Percentiles rank a stretch among this genome's conserved stretches.
phyloP scores from a whole-genome alignment of 2,113 vertebrate species.

The Lepus timidus region DNA sequence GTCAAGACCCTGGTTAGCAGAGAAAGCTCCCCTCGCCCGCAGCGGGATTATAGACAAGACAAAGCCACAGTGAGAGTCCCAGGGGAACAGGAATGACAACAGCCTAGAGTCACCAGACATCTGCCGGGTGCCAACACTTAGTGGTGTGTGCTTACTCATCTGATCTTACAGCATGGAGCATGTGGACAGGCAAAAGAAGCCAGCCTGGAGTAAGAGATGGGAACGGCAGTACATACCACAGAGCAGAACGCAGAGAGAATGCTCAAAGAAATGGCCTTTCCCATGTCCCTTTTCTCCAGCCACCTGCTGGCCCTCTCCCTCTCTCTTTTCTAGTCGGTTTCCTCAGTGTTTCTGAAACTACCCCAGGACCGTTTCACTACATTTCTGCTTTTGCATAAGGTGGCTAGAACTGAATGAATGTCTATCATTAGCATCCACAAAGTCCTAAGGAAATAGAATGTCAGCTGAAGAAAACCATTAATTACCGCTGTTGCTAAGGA shows the following conservation, averaged over 20 bases:
- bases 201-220: neutral
- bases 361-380: neutral
- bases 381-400: neutral
- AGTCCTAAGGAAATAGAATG: neutral
- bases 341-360: neutral
- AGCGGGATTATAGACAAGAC: neutral
- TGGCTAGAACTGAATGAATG: slow-evolving; percentile 9
- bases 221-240: rapidly evolving
- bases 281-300: neutral
- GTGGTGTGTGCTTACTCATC: neutral
- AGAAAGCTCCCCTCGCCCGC: neutral
- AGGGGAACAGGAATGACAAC: neutral
- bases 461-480: neutral
- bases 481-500: neutral
- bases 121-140: neutral
- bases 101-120: neutral
- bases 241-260: neutral
- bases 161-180: neutral
- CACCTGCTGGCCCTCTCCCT: neutral
- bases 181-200: neutral
- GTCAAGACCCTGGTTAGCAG: neutral
- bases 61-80: neutral
- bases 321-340: neutral
- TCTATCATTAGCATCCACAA: neutral
- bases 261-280: neutral